Percentiles rank a stretch among this genome's conserved stretches.
Conservation (phyloP, 2,888 invertebrate genomes). For the Trichopria drosophilae region DNA sequence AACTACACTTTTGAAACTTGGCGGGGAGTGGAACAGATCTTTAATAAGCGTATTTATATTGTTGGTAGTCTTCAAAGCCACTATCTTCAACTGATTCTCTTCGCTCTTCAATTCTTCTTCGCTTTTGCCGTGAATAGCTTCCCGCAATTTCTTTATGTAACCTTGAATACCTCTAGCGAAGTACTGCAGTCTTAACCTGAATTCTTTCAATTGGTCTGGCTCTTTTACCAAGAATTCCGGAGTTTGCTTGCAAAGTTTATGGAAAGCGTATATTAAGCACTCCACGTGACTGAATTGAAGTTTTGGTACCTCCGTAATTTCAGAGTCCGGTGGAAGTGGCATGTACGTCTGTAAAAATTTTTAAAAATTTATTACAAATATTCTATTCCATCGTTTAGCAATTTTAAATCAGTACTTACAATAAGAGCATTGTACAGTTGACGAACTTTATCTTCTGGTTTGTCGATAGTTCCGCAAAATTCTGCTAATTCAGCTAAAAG, state of each 20-base stretch:
- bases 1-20: slow-evolving; percentile 84
- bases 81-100: slow-evolving; percentile 76
- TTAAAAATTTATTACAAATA: not conserved
- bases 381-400: not conserved
- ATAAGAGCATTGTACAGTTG: slow-evolving; percentile 77
- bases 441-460: slow-evolving; percentile 73
- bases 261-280: slow-evolving; percentile 77
- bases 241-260: slow-evolving; percentile 76
- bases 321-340: slow-evolving; percentile 81
- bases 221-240: slow-evolving; percentile 76
- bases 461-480: slow-evolving; percentile 76
- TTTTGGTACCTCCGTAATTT: slow-evolving; percentile 71
- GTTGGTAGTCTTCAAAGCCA: slow-evolving; percentile 85
- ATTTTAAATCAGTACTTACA: slow-evolving; percentile 62
- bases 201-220: slow-evolving; percentile 80
- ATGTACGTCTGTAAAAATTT: slow-evolving; percentile 71
- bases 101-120: slow-evolving; percentile 75
- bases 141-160: slow-evolving; percentile 73
- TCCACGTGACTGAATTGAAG: slow-evolving; percentile 93
- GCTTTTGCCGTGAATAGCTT: slow-evolving; percentile 70
- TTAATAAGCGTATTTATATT: slow-evolving; percentile 91
- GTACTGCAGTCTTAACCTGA: slow-evolving; percentile 84
- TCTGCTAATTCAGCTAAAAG: slow-evolving; percentile 84
- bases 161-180: slow-evolving; percentile 91
- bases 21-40: slow-evolving; percentile 92